Conservation (phyloP, 2,888 invertebrate species). For the Phortica magna region DNA sequence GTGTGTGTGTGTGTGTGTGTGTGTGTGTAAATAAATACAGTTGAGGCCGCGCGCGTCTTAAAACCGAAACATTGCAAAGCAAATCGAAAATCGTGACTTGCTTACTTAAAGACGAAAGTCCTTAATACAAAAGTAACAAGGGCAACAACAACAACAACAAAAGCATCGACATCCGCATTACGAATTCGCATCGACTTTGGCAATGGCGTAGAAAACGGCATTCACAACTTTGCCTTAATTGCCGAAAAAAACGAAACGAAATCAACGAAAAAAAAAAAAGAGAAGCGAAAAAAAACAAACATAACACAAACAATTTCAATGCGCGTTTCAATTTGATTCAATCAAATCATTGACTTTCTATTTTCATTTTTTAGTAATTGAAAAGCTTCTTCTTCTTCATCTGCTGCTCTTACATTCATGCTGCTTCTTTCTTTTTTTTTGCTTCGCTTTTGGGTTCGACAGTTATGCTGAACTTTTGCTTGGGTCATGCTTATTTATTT, state of each 20-base stretch:
- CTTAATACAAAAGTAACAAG: constrained; percentile 9
- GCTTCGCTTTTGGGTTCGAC: neutral
- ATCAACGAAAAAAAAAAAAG: constrained; percentile 22
- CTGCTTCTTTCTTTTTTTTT: too few relatives aligned
- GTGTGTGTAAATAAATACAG: constrained; percentile 29
- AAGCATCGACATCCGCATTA: constrained; percentile 22
- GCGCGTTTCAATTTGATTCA: constrained; percentile 59
- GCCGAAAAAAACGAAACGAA: constrained; percentile 36
- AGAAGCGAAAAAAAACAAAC: constrained; percentile 9
- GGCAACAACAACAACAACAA: neutral
- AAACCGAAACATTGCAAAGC: constrained; percentile 56
- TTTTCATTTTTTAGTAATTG: constrained; percentile 36
- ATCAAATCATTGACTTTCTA: constrained; percentile 64
- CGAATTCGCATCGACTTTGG: constrained; percentile 37
- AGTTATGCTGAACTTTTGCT: neutral
- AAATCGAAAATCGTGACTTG: constrained; percentile 69
- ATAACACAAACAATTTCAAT: neutral
- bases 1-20: constrained; percentile 8
- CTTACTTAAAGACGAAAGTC: constrained; percentile 51
- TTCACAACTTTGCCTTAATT: constrained; percentile 61
- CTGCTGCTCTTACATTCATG: too few relatives aligned
- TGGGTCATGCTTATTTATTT: neutral
- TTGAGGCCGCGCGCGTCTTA: constrained; percentile 45
- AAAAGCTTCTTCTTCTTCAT: constrained; percentile 20
- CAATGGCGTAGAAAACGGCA: constrained; percentile 19